These are phyloP conservation scores for Drosophila leontia DNA, from an alignment of 1,140 invertebrate species.

Conservation along the genomic window DNA sequence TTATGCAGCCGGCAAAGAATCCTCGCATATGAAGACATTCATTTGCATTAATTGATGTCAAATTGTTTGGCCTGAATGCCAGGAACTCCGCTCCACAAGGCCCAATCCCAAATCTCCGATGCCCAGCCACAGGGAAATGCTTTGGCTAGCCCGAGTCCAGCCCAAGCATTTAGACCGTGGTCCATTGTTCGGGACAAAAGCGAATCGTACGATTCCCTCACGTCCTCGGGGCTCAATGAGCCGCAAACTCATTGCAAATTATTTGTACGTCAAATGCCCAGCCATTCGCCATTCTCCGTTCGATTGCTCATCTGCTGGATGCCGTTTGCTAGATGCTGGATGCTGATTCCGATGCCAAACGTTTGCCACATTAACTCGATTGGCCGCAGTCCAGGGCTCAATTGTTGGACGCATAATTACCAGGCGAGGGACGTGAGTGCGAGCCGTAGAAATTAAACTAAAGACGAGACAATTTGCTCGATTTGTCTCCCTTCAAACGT, in stretches of 20 bases:
- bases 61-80: slow-evolving; percentile 56
- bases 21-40: slow-evolving; percentile 52
- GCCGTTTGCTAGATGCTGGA: not conserved
- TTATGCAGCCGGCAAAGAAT: slow-evolving; percentile 27
- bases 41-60: slow-evolving; percentile 62
- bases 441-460: slow-evolving; percentile 59
- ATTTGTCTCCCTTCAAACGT: slow-evolving; percentile 9
- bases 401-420: slow-evolving; percentile 76
- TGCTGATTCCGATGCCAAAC: slow-evolving; percentile 72
- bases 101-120: slow-evolving; percentile 1
- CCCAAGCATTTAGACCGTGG: slow-evolving; percentile 39
- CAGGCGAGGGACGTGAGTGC: slow-evolving; percentile 61
- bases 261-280: slow-evolving; percentile 73
- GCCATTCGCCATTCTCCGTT: slow-evolving; percentile 21
- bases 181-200: slow-evolving; percentile 40
- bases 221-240: slow-evolving; percentile 70
- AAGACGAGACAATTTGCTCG: slow-evolving; percentile 69
- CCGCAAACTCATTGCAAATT: slow-evolving; percentile 81
- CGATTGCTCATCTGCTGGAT: slow-evolving; percentile 42
- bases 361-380: slow-evolving; percentile 79
- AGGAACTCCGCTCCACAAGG: slow-evolving; percentile 11
- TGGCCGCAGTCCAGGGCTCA: slow-evolving; percentile 71
- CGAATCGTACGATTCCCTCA: slow-evolving; percentile 35
- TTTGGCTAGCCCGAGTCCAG: slow-evolving; percentile 21
- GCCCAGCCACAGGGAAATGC: slow-evolving; percentile 8